Conservation (phyloP, 2,797 vertebrate genomes). For the Melanitta fusca region DNA sequence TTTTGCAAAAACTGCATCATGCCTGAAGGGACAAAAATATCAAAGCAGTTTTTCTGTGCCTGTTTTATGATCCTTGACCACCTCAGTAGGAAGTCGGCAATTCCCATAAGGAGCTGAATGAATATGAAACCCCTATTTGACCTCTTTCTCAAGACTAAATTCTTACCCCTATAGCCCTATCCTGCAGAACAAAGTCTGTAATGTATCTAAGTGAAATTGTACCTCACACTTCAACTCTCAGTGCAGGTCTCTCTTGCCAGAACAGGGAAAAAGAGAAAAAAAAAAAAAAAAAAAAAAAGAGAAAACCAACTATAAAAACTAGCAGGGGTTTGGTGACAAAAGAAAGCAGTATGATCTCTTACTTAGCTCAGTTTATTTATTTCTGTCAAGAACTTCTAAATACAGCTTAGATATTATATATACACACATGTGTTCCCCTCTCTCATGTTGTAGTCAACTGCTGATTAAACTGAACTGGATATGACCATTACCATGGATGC, state of each 20-base stretch:
- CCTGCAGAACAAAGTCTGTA: background rate
- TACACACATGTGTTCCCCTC: background rate
- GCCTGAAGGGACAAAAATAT: conserved; percentile 6
- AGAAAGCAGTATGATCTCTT: background rate
- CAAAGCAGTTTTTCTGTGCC: conserved; percentile 1
- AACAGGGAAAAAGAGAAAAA: background rate
- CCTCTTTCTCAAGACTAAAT: background rate
- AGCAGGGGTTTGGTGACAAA: background rate
- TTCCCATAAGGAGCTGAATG: background rate
- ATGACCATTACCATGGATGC: background rate
- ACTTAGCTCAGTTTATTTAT: background rate
- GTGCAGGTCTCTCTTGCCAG: background rate
- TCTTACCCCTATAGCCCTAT: background rate
- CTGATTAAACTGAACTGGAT: conserved; percentile 51
- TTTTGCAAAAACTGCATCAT: conserved; percentile 4
- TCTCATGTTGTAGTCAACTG: background rate
- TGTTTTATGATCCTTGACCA: background rate
- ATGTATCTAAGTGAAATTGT: background rate
- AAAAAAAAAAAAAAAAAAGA: background rate
- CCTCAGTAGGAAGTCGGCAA: background rate
- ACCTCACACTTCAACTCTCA: background rate
- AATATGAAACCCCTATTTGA: background rate
- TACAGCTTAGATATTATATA: conserved; percentile 6
- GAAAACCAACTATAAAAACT: background rate
- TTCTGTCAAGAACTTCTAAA: conserved; percentile 44